These are phyloP conservation scores for Frankliniella fusca DNA, from an alignment of 2,888 invertebrate genomes.

Conservation along the genomic window DNA sequence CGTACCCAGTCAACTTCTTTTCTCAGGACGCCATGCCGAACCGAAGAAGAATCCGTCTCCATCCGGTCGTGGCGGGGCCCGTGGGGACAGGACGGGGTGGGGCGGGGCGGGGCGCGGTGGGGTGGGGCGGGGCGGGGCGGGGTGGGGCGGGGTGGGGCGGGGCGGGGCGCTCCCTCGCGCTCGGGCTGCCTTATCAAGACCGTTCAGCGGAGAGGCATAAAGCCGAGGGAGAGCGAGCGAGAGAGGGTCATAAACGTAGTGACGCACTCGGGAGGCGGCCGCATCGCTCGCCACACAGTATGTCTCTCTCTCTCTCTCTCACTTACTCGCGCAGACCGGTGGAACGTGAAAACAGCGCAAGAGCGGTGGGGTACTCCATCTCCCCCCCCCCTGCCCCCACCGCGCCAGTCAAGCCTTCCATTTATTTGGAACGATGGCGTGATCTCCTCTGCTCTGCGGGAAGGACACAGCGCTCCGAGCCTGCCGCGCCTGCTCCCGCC, in stretches of 20 bases:
- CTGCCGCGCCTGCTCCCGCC: too few relatives aligned
- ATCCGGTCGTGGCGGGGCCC: background rate
- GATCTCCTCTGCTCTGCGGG: too few relatives aligned
- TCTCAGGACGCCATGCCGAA: background rate
- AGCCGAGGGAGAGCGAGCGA: background rate
- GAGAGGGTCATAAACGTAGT: background rate
- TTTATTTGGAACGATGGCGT: too few relatives aligned
- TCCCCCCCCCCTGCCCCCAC: background rate
- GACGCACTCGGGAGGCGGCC: background rate
- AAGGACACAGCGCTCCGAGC: too few relatives aligned
- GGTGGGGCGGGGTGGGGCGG: too few relatives aligned
- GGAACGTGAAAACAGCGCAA: too few relatives aligned
- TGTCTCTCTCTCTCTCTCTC: background rate
- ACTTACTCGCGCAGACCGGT: too few relatives aligned
- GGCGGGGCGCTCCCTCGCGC: background rate
- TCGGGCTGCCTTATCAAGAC: background rate
- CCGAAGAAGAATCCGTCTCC: conserved; percentile 14
- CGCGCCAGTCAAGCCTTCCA: too few relatives aligned
- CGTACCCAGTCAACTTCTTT: background rate
- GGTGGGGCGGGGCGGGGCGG: too few relatives aligned
- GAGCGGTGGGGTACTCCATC: background rate
- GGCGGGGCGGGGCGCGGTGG: too few relatives aligned
- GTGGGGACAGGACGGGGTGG: background rate
- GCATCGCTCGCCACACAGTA: background rate
- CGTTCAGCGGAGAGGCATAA: background rate